Base-by-base conservation (phyloP, 2,797 vertebrate species). In the Oryzias sinensis region DNA sequence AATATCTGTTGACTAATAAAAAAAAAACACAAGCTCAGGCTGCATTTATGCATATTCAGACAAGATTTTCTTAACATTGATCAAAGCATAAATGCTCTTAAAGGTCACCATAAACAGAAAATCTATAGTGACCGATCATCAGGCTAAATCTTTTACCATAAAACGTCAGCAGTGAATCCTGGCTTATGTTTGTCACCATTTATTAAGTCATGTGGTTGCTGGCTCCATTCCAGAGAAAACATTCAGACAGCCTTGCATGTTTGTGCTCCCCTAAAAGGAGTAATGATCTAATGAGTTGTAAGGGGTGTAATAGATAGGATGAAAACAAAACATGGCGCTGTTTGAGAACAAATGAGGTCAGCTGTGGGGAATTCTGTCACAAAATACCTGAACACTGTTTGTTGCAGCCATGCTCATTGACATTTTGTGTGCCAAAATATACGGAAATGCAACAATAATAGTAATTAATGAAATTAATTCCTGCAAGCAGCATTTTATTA, bases 101-200 rank as follows among this genome's bases (percentile, higher is more conserved):
- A 18, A 49, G 11, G 5, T 15, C 44, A 42, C 46, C 43, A 27
- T 37, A 18, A 45, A 51, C 14, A 41, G 29, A 29, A 41, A 67
- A 59, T 17, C 68, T 40, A 54, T 7, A 60, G 74, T 68, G 61
- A 63, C 74, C 65, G 50, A 65, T 64, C 53, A 49, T 64, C 65
- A 37, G 62, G 65, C 45, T 75, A 70, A 79, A 74, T 74, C 46
- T 68, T 54, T 46, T 62, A 29, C 29, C 29, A 14, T 33, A 65
- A 53, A 55, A 40, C 18, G 54, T n/a, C 44, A 17, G 54, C 56
- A 65, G 67, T 48, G 65, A 77, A 65, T 1, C 56, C 72, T 65
- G 77, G 52, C 66, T 82, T 56, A 53, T 72, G 78, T 85, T 88
- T 80, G 77, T 84, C 74, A 79, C 71, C 75, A 45, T 84, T 86